Evolutionary conservation across 2,797 vertebrate species (phyloP), one percentile per base, ranked within the genome.

Genomic region (Sandelia bainsii): DNA sequence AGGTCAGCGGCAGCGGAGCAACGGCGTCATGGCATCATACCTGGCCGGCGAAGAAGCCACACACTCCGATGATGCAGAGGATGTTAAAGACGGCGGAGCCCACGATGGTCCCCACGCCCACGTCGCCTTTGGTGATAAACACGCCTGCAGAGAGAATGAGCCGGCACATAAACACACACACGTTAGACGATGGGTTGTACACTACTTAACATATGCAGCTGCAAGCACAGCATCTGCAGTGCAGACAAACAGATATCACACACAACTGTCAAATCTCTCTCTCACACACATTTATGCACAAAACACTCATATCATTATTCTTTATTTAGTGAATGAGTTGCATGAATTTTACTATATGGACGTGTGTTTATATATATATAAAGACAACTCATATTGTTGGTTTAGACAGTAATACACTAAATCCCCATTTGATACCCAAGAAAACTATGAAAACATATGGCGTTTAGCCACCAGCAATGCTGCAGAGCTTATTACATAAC

Each of bases 81-180:
- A 98, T 97, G 91, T 98, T 98, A 92, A 98, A 98, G 50, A 98
- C 97, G 0, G 97, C 97, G 0, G 97, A 98, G 66, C 97, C 97
- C 68, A 98, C 97, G 0, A 98, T 98, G 81, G 97, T 98, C 57
- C 97, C 97, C 34, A 98, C 96, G 0, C 97, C 97, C 7, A 98
- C 97, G 0, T 98, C 97, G 25, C 97, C 97, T 89, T 97, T 97
- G 57, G 97, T 98, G 89, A 98, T 96, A 90, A 98, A 98, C 79
- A 98, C 97, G 7, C 97, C 97, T 98, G 93, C 37, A 49, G 39
- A 68, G 69, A 71, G 23, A 79, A 56, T 7, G n/a, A 69, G 48
- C 17, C 58, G 8, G 17, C 23, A 42, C 3, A 22, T 40, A 23
- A 22, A 16, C 4, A 32, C 37, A 17, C 57, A 39, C 61, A 10